phyloP scores from a whole-genome alignment of 1,140 invertebrate genomes.

The Antheraea pernyi region DNA sequence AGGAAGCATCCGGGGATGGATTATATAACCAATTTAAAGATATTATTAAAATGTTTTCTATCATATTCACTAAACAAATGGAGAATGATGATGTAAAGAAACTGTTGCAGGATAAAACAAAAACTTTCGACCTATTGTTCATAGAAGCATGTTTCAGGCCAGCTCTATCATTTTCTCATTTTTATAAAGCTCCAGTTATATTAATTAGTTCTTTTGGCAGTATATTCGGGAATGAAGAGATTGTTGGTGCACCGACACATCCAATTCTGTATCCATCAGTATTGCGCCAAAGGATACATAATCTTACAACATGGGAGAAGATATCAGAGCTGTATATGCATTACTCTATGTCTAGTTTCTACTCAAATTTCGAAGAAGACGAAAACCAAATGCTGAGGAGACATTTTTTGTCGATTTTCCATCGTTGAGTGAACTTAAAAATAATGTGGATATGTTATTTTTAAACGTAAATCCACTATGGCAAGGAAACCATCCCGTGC shows the following conservation, averaged over 20 bases:
- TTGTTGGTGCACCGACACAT: slow-evolving; percentile 22
- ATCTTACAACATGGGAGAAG: slow-evolving; percentile 19
- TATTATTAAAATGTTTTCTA: background rate
- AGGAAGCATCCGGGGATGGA: background rate
- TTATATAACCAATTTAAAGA: background rate
- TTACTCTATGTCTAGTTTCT: background rate
- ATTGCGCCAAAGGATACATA: slow-evolving; percentile 10
- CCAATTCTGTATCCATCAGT: slow-evolving; percentile 20
- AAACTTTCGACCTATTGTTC: slow-evolving; percentile 2
- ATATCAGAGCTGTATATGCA: slow-evolving; percentile 7
- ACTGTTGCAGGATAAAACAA: background rate
- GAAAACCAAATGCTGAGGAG: background rate
- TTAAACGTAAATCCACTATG: slow-evolving; percentile 73
- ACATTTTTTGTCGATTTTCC: background rate
- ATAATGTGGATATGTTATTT: slow-evolving; percentile 62
- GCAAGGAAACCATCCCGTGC: slow-evolving; percentile 63
- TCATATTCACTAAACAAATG: slow-evolving; percentile 5
- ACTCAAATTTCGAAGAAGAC: background rate
- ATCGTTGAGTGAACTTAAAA: background rate
- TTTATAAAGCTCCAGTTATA: slow-evolving; percentile 23
- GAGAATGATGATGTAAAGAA: background rate
- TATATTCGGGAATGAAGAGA: slow-evolving; percentile 9
- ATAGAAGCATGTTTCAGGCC: background rate
- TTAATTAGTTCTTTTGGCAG: slow-evolving; percentile 20
- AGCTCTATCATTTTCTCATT: slow-evolving; percentile 10